These are phyloP conservation scores for Callaeas wilsoni DNA, from an alignment of 2,113 vertebrate genomes.

Conservation along the genomic window DNA sequence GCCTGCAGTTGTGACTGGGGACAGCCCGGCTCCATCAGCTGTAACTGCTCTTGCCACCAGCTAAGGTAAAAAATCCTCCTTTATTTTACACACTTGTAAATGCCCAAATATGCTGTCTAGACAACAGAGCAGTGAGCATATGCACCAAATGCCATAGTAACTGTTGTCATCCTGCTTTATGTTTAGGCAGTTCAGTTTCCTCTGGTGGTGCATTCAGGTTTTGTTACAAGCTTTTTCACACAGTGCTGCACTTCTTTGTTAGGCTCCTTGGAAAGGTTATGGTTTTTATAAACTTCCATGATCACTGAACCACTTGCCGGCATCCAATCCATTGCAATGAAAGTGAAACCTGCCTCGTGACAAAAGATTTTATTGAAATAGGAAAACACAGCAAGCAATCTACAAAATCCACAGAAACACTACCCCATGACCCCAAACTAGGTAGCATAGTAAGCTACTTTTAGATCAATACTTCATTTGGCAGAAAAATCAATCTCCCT, in stretches of 20 bases:
- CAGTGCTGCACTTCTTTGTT: neutral
- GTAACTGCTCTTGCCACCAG: neutral
- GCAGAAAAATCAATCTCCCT: slow-evolving; percentile 60
- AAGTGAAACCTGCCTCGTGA: neutral
- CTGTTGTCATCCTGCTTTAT: neutral
- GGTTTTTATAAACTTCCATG: neutral
- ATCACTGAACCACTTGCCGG: neutral
- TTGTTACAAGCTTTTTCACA: neutral
- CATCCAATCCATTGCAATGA: neutral
- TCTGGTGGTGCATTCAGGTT: neutral
- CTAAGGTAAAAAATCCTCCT: neutral
- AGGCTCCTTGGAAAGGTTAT: neutral
- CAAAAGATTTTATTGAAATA: neutral
- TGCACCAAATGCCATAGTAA: neutral
- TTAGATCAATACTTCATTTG: slow-evolving; percentile 57
- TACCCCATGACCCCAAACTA: slow-evolving; percentile 10
- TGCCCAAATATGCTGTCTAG: neutral
- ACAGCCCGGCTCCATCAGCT: neutral
- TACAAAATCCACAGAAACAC: slow-evolving; percentile 34
- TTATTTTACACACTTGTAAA: neutral
- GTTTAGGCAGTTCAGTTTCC: neutral
- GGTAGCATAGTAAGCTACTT: slow-evolving; percentile 18
- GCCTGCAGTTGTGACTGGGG: neutral
- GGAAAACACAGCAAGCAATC: slow-evolving; percentile 26
- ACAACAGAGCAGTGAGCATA: neutral